phyloP scores from a whole-genome alignment of 2,113 vertebrate species.

The Pipa parva region DNA sequence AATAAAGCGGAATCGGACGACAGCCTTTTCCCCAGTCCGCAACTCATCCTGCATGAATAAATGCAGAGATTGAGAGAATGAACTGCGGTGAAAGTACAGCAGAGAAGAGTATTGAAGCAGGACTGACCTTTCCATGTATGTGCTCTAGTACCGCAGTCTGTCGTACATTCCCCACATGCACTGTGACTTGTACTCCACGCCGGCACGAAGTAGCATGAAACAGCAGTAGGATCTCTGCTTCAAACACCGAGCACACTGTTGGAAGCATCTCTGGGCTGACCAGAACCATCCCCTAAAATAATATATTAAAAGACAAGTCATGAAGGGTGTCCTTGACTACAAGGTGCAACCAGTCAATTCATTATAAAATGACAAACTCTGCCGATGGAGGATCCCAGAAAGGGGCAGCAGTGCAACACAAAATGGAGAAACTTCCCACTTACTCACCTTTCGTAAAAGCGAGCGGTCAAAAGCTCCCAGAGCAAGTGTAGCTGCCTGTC shows the following conservation, averaged over 20 bases:
- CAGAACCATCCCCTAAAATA: constrained; percentile 12
- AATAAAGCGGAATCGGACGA: constrained; percentile 92
- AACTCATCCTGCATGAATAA: constrained; percentile 76
- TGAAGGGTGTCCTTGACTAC: no score
- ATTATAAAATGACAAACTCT: no score
- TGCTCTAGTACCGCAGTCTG: constrained; percentile 92
- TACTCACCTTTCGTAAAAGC: constrained; percentile 86
- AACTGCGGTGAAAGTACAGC: background rate
- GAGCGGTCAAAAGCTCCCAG: constrained; percentile 88
- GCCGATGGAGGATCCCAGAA: no score
- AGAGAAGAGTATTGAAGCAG: background rate
- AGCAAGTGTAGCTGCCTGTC: constrained; percentile 91
- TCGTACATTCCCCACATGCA: constrained; percentile 90
- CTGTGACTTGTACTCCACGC: constrained; percentile 95
- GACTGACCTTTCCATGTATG: constrained; percentile 87
- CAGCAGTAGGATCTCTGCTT: constrained; percentile 91
- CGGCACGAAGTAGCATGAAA: constrained; percentile 95
- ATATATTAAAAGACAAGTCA: no score
- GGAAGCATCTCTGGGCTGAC: constrained; percentile 81
- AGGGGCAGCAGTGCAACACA: no score
- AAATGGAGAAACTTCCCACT: background rate
- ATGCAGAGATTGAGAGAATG: background rate
- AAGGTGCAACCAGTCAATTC: no score
- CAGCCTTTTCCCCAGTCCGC: constrained; percentile 92
- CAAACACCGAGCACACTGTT: constrained; percentile 93